These are phyloP conservation scores for Drosophila kanapiae DNA, from an alignment of 1,140 invertebrate species.

Conservation along the genomic window DNA sequence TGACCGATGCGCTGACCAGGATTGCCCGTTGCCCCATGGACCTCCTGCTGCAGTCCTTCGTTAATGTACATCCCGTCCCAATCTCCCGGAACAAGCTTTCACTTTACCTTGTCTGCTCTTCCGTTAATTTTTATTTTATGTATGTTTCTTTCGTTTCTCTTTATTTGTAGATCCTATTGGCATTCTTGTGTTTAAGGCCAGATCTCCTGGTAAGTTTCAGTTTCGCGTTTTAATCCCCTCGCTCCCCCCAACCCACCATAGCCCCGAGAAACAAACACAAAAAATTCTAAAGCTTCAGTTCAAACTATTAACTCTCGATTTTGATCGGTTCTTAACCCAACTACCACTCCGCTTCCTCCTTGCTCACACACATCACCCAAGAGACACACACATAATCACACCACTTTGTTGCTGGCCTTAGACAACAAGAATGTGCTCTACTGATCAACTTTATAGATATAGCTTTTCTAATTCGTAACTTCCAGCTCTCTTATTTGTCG, in stretches of 20 bases:
- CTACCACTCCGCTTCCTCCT: slow-evolving; percentile 24
- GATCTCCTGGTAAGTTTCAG: slow-evolving; percentile 88
- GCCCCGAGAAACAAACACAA: slow-evolving; percentile 6
- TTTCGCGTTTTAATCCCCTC: slow-evolving; percentile 67
- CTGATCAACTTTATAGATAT: slow-evolving; percentile 49
- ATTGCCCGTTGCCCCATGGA: slow-evolving; percentile 52
- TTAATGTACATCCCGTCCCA: slow-evolving; percentile 48
- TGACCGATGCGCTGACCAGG: slow-evolving; percentile 44
- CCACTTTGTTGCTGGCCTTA: slow-evolving; percentile 80
- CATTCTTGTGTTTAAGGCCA: slow-evolving; percentile 90
- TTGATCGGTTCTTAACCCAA: slow-evolving; percentile 45
- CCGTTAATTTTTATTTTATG: slow-evolving; percentile 80
- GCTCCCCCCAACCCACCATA: not conserved
- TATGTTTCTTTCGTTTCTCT: slow-evolving; percentile 83
- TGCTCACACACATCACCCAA: slow-evolving; percentile 2
- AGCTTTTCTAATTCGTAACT: slow-evolving; percentile 54
- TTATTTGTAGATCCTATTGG: slow-evolving; percentile 89
- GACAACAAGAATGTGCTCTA: slow-evolving; percentile 83
- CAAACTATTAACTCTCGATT: slow-evolving; percentile 29
- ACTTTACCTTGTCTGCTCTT: slow-evolving; percentile 22
- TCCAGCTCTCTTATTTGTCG: slow-evolving; percentile 35
- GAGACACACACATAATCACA: slow-evolving; percentile 30
- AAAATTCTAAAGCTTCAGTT: slow-evolving; percentile 21
- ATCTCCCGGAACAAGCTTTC: not conserved
- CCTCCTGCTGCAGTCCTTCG: slow-evolving; percentile 47